Evolutionary conservation across 1,140 invertebrate species (phyloP).

Genomic region (Liolophura sinensis): DNA sequence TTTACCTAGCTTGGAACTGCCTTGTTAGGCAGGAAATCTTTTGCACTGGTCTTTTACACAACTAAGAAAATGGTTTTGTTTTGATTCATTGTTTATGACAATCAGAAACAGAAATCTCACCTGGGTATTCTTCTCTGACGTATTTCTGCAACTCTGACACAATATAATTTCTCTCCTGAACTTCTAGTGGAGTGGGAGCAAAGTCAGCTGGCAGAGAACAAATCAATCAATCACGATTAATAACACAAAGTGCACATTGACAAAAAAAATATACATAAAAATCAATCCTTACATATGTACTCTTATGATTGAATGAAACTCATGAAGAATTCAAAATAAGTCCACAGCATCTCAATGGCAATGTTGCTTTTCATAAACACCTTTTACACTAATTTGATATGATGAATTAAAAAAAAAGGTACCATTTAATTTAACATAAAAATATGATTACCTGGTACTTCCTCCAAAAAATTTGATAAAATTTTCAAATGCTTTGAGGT

Average conservation of each 20-base stretch:
- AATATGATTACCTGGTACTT: conserved; percentile 31
- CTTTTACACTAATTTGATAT: too few species aligned
- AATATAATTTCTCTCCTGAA: conserved; percentile 52
- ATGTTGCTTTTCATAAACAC: too few species aligned
- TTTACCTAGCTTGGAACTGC: too few species aligned
- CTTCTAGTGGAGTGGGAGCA: conserved; percentile 47
- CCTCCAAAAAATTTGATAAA: conserved; percentile 30
- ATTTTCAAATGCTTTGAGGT: conserved; percentile 34
- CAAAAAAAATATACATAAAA: background rate
- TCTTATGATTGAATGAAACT: too few species aligned
- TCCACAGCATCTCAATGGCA: too few species aligned
- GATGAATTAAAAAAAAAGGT: too few species aligned
- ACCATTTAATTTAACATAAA: background rate
- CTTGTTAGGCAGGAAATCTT: too few species aligned
- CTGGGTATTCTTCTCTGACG: conserved; percentile 46
- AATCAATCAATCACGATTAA: conserved; percentile 5
- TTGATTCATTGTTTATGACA: conserved; percentile 7
- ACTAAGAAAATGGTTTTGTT: background rate
- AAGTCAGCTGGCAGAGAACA: conserved; percentile 46
- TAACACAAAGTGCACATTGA: conserved; percentile 7
- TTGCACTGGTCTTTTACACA: background rate
- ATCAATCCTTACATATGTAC: too few species aligned
- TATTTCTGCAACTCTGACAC: conserved; percentile 55
- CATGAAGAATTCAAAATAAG: too few species aligned
- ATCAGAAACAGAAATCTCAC: conserved; percentile 19